Evolutionary conservation across 2,113 vertebrate genomes (phyloP).

Genomic region (Uria lomvia): DNA sequence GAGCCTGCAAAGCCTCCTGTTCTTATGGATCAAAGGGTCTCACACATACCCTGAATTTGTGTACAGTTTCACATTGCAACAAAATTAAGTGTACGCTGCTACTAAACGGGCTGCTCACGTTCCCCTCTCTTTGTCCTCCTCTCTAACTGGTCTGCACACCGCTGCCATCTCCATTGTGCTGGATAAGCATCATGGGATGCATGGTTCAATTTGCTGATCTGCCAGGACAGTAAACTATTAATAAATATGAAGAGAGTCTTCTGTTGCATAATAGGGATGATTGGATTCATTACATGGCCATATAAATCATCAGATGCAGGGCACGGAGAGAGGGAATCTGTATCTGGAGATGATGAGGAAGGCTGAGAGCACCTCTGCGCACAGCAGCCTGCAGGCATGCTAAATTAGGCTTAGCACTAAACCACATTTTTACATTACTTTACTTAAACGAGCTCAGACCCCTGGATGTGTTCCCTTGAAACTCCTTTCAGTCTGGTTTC

Average conservation of each 20-base stretch:
- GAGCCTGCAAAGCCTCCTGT: not conserved
- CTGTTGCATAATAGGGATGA: conserved; percentile 14
- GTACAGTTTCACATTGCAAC: not conserved
- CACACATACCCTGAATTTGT: not conserved
- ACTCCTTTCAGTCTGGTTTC: not conserved
- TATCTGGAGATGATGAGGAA: conserved; percentile 31
- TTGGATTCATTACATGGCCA: not conserved
- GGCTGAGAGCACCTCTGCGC: not conserved
- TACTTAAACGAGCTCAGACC: not conserved
- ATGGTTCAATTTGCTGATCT: not conserved
- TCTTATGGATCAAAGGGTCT: not conserved
- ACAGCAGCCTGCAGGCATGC: conserved; percentile 25
- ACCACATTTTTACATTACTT: not conserved
- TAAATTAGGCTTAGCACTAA: conserved; percentile 20
- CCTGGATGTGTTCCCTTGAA: not conserved
- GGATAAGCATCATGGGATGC: not conserved
- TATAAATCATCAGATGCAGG: conserved; percentile 25
- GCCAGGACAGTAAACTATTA: not conserved
- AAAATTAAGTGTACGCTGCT: not conserved
- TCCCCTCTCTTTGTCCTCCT: not conserved
- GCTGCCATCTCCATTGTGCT: not conserved
- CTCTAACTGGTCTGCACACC: not conserved
- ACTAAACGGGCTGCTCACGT: fast-evolving
- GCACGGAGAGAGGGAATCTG: not conserved
- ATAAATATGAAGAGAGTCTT: conserved; percentile 26